Evolutionary conservation across 1,140 invertebrate genomes (phyloP), one percentile per base, ranked within the genome.

Genomic region (Cyclargus thomasi): DNA sequence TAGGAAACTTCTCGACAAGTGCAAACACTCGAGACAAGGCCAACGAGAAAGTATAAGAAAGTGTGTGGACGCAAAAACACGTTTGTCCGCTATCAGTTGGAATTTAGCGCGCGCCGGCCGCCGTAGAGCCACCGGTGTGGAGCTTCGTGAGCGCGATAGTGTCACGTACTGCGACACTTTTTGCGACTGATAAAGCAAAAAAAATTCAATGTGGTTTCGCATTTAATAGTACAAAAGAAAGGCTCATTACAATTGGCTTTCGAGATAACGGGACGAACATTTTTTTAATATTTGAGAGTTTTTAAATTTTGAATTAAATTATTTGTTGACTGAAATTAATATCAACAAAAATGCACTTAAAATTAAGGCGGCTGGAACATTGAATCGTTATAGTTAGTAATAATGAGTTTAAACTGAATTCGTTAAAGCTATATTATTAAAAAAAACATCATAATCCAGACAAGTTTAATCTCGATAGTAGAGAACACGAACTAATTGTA

Each of bases 1-100:
- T 55, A 18, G 21, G 55, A 59, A 21, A 59, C 39, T 47, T 47
- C 39, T 47, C 39, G 39, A 59, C 55, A 59, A 59, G 55, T 59
- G 55, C 55, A 59, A 14, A 59, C 20, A 47, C 55, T 59, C 18
- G 55, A 59, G 55, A 59, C 55, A 66, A 57, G 65, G 29, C 53
- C 65, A 57, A 53, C 55, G 55, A 59, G 55, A 59, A 59, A 59
- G 55, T 59, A 21, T 47, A 66, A 66, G 65, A 66, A 66, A 66
- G 65, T 66, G 65, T 55, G 65, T 66, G 21, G 20, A 65, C 64
- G 65, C 65, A 66, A 66, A 66, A 66, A 66, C 65, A 57, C 14
- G 65, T 57, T 39, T 57, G 65, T 59, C 65, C 65, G 65, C 53
- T 53, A 35, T 29, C 53, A 20, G 29, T 66, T 57, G 65, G 65